These are phyloP conservation scores for Trichosurus vulpecula DNA, from an alignment of 2,797 vertebrate genomes.

Conservation along the genomic window DNA sequence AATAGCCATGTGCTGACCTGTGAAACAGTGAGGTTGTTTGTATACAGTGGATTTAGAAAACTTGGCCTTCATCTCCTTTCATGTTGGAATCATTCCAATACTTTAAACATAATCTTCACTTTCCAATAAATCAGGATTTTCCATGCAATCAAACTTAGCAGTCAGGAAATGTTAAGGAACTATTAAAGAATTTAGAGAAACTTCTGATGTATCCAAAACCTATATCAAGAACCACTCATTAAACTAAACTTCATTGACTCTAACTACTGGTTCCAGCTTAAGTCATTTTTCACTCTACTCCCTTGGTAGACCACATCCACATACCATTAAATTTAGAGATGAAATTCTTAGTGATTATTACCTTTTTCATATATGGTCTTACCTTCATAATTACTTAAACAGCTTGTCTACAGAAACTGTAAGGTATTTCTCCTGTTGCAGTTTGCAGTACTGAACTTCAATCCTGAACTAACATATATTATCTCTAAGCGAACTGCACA, in stretches of 20 bases:
- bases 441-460: background rate
- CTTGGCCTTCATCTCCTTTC: slow-evolving; percentile 59
- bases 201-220: too few relatives aligned
- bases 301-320: too few relatives aligned
- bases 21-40: slow-evolving; percentile 57
- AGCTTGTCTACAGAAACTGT: background rate
- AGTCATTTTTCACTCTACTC: background rate
- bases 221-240: background rate
- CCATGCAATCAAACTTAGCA: background rate
- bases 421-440: background rate
- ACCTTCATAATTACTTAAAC: background rate
- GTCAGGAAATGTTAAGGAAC: background rate
- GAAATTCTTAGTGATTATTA: background rate
- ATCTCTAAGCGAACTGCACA: background rate
- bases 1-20: slow-evolving; percentile 67
- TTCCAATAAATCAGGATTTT: slow-evolving; percentile 1
- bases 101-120: slow-evolving; percentile 10
- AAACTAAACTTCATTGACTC: background rate
- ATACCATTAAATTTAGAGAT: background rate
- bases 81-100: slow-evolving; percentile 45
- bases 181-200: background rate
- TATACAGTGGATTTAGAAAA: slow-evolving; percentile 55
- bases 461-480: background rate
- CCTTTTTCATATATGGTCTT: background rate
- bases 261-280: background rate